Evolutionary conservation across 2,888 invertebrate genomes (phyloP).

Genomic region (Scaptomyza polygonia): DNA sequence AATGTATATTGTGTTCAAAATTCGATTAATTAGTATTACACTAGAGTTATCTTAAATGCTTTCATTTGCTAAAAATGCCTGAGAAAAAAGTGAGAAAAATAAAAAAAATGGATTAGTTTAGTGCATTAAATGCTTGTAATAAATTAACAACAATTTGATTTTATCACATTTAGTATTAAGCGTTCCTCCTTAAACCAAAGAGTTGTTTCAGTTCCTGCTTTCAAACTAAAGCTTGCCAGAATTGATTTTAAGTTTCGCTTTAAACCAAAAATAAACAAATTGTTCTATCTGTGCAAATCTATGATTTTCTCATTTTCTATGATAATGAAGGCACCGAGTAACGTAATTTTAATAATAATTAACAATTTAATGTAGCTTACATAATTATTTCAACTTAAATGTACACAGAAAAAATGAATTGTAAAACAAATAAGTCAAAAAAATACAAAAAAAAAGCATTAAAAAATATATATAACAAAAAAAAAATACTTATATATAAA

Average conservation of each 20-base stretch:
- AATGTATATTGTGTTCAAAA: constrained; percentile 9
- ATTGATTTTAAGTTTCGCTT: constrained; percentile 24
- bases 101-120: constrained; percentile 68
- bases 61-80: constrained; percentile 32
- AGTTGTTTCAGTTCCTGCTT: constrained; percentile 64
- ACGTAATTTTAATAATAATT: constrained; percentile 58
- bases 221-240: constrained; percentile 46
- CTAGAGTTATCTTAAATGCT: constrained; percentile 2
- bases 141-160: constrained; percentile 41
- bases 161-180: constrained; percentile 61
- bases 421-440: background rate
- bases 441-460: constrained; percentile 38
- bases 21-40: constrained; percentile 4
- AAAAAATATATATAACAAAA: constrained; percentile 24
- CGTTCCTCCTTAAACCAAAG: constrained; percentile 54
- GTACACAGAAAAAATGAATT: constrained; percentile 52
- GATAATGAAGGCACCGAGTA: constrained; percentile 50
- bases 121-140: constrained; percentile 74
- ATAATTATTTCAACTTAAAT: constrained; percentile 76
- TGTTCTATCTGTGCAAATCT: background rate
- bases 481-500: constrained; percentile 65
- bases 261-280: background rate
- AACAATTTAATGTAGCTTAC: constrained; percentile 74
- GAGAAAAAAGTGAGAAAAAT: too few species aligned
- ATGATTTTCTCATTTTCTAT: background rate